A percentile compares a stretch with the other conserved stretches of the same genome.
phyloP scores from a whole-genome alignment of 2,797 vertebrate genomes.

The Epinephelus malabaricus region DNA sequence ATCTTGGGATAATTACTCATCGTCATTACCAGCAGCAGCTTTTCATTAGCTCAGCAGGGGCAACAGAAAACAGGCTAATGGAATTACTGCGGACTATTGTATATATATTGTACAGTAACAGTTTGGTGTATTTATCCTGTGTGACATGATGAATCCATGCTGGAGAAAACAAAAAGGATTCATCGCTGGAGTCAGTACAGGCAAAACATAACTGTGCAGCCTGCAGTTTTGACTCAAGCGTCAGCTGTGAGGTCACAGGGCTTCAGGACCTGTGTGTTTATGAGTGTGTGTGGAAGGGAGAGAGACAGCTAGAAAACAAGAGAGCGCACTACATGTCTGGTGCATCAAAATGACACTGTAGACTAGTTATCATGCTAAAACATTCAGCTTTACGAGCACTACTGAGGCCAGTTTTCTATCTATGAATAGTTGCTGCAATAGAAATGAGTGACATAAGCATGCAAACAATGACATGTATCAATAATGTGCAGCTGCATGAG shows the following conservation, averaged over 20 bases:
- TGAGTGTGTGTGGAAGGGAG: slow-evolving; percentile 31
- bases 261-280: slow-evolving; percentile 53
- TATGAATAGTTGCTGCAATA: slow-evolving; percentile 3
- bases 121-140: slow-evolving; percentile 26
- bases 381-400: slow-evolving; percentile 8
- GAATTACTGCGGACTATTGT: slow-evolving; percentile 39
- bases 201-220: slow-evolving; percentile 57
- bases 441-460: not conserved
- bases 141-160: slow-evolving; percentile 36
- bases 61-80: slow-evolving; percentile 31
- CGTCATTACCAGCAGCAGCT: slow-evolving; percentile 25
- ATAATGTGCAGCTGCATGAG: slow-evolving; percentile 20
- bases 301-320: slow-evolving; percentile 32
- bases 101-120: slow-evolving; percentile 28
- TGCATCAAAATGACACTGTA: slow-evolving; percentile 11
- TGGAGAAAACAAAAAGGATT: slow-evolving; percentile 31
- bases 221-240: slow-evolving; percentile 64
- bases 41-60: slow-evolving; percentile 32
- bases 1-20: slow-evolving; percentile 19
- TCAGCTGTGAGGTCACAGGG: slow-evolving; percentile 70
- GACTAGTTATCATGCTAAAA: slow-evolving; percentile 10
- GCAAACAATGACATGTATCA: slow-evolving; percentile 24
- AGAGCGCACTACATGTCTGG: not conserved
- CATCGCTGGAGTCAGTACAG: slow-evolving; percentile 32
- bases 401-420: not conserved